phyloP scores from a whole-genome alignment of 2,888 invertebrate genomes.

The Enchytraeus crypticus region DNA sequence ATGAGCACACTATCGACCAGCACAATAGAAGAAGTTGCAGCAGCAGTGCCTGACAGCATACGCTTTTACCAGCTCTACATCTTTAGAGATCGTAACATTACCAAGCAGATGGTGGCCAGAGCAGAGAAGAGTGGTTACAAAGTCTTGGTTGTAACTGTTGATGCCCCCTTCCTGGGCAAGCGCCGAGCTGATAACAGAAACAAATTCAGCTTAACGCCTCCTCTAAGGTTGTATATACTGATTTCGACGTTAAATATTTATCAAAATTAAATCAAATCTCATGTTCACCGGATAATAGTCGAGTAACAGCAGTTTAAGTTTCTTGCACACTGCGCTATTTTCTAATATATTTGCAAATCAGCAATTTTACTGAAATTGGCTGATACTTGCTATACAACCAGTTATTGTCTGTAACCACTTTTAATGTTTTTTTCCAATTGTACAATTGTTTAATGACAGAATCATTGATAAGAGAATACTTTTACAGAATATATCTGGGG shows the following conservation, averaged over 20 bases:
- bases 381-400: too few species aligned
- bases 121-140: slow-evolving; percentile 77
- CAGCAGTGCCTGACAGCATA: slow-evolving; percentile 54
- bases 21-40: slow-evolving; percentile 77
- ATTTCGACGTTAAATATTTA: neutral
- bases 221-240: slow-evolving; percentile 61
- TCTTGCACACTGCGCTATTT: too few species aligned
- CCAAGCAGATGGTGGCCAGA: slow-evolving; percentile 57
- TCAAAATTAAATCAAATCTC: too few species aligned
- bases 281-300: too few species aligned
- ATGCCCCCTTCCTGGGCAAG: slow-evolving; percentile 71
- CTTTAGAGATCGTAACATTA: slow-evolving; percentile 54
- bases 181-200: slow-evolving; percentile 70
- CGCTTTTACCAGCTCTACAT: slow-evolving; percentile 91
- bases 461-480: too few species aligned
- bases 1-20: slow-evolving; percentile 77
- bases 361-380: too few species aligned
- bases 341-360: too few species aligned
- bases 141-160: slow-evolving; percentile 77
- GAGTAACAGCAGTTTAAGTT: too few species aligned
- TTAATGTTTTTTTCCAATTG: too few species aligned
- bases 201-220: slow-evolving; percentile 69
- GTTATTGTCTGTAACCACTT: too few species aligned
- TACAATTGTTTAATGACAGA: too few species aligned
- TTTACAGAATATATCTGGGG: too few species aligned